phyloP scores from a whole-genome alignment of 1,140 invertebrate genomes.

The Ephestia elutella region DNA sequence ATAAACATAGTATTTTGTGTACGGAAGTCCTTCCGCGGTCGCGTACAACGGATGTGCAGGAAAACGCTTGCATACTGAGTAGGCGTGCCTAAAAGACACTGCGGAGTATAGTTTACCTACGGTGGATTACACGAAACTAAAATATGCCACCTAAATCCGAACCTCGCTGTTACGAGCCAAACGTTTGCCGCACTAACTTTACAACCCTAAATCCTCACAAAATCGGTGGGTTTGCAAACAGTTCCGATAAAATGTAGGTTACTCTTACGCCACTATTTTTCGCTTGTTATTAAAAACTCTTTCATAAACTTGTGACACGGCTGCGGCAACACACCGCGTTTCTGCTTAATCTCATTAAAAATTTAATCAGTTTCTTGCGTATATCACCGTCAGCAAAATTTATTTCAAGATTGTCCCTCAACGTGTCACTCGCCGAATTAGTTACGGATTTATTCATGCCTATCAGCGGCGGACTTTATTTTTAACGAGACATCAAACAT shows the following conservation, averaged over 20 bases:
- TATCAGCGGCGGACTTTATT: constrained; percentile 65
- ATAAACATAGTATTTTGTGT: constrained; percentile 69
- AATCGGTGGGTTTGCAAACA: constrained; percentile 3
- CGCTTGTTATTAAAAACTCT: neutral
- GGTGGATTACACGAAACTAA: constrained; percentile 65
- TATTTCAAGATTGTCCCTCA: constrained; percentile 55
- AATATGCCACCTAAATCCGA: constrained; percentile 60
- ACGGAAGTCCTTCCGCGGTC: constrained; percentile 66
- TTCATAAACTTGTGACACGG: constrained; percentile 18
- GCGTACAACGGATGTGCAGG: constrained; percentile 68
- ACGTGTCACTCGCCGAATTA: constrained; percentile 68
- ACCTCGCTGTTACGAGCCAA: constrained; percentile 48
- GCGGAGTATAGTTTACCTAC: constrained; percentile 64
- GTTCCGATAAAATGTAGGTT: constrained; percentile 1
- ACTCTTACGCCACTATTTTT: neutral
- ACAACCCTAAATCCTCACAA: constrained; percentile 22
- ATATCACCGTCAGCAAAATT: constrained; percentile 50
- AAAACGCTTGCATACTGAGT: constrained; percentile 71
- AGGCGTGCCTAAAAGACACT: constrained; percentile 70
- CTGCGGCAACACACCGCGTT: constrained; percentile 19
- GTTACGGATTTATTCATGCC: constrained; percentile 63
- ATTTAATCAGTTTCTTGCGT: constrained; percentile 51
- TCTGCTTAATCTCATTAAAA: constrained; percentile 57
- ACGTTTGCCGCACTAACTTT: constrained; percentile 41
- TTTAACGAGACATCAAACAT: constrained; percentile 72